These are phyloP conservation scores for Drosophila repletoides DNA, from an alignment of 1,140 invertebrate species.

Conservation along the genomic window DNA sequence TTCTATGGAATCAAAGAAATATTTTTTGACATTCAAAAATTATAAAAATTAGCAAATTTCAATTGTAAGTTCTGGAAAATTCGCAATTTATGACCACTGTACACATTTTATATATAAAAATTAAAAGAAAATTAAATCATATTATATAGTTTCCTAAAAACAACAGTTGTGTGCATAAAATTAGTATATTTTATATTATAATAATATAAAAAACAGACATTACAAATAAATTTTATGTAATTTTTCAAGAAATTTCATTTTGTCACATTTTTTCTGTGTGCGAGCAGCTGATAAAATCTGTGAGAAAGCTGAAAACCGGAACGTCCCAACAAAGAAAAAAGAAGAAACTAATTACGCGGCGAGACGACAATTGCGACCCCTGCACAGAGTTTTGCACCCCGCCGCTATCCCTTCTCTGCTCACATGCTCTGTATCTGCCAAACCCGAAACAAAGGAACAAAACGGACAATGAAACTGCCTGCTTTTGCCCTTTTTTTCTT, in stretches of 20 bases:
- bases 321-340: neutral
- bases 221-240: neutral
- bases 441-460: neutral
- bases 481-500: neutral
- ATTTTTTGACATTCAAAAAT: too few species aligned
- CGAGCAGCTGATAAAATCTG: slow-evolving; percentile 14
- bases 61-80: too few species aligned
- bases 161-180: too few species aligned
- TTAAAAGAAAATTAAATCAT: too few species aligned
- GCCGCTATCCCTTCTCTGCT: slow-evolving; percentile 1
- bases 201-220: neutral
- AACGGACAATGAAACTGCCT: slow-evolving; percentile 8
- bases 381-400: slow-evolving; percentile 11
- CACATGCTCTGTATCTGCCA: neutral
- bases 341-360: neutral
- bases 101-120: too few species aligned
- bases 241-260: neutral
- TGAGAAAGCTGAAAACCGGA: slow-evolving; percentile 29
- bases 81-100: too few species aligned
- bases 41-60: too few species aligned
- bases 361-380: slow-evolving; percentile 21
- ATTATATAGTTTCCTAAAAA: too few species aligned
- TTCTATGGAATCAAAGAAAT: too few species aligned
- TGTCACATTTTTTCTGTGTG: neutral
- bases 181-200: too few species aligned